These are phyloP conservation scores for Procambarus clarkii DNA, from an alignment of 1,140 invertebrate genomes.

Conservation along the genomic window DNA sequence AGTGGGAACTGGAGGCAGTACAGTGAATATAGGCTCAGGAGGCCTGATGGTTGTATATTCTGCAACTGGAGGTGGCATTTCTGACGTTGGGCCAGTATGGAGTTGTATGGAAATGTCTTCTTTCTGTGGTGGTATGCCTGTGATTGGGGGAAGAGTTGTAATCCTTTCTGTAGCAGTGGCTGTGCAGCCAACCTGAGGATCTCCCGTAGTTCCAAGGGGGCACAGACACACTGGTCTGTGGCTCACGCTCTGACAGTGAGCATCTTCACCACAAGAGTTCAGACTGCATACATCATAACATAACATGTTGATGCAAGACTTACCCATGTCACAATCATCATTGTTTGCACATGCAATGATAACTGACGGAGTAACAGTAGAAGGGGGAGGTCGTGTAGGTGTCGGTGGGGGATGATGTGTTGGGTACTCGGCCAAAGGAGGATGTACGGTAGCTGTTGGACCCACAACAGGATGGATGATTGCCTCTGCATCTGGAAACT, in stretches of 20 bases:
- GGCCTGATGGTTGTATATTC: slow-evolving; percentile 10
- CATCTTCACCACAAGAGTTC: slow-evolving; percentile 77
- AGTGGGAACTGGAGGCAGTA: slow-evolving; percentile 42
- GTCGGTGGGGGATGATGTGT: slow-evolving; percentile 73
- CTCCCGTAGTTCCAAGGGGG: slow-evolving; percentile 73
- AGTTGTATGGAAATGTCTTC: slow-evolving; percentile 1
- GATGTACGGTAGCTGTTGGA: slow-evolving; percentile 73
- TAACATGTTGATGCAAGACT: slow-evolving; percentile 74
- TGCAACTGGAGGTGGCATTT: slow-evolving; percentile 35
- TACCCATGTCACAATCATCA: slow-evolving; percentile 74
- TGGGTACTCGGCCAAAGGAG: slow-evolving; percentile 73
- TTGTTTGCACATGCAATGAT: slow-evolving; percentile 76
- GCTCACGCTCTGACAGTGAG: slow-evolving; percentile 73
- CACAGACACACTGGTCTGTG: slow-evolving; percentile 75
- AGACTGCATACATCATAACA: slow-evolving; percentile 78
- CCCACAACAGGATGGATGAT: slow-evolving; percentile 70
- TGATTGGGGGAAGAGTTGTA: slow-evolving; percentile 19
- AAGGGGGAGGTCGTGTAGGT: slow-evolving; percentile 79
- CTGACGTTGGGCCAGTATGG: slow-evolving; percentile 35
- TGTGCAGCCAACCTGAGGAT: slow-evolving; percentile 73
- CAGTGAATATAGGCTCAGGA: background rate
- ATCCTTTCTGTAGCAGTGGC: slow-evolving; percentile 42
- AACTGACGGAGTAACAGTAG: slow-evolving; percentile 79
- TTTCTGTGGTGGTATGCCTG: background rate
- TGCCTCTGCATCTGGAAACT: slow-evolving; percentile 68